phyloP scores from a whole-genome alignment of 1,140 invertebrate species.

The Triops longicaudatus region DNA sequence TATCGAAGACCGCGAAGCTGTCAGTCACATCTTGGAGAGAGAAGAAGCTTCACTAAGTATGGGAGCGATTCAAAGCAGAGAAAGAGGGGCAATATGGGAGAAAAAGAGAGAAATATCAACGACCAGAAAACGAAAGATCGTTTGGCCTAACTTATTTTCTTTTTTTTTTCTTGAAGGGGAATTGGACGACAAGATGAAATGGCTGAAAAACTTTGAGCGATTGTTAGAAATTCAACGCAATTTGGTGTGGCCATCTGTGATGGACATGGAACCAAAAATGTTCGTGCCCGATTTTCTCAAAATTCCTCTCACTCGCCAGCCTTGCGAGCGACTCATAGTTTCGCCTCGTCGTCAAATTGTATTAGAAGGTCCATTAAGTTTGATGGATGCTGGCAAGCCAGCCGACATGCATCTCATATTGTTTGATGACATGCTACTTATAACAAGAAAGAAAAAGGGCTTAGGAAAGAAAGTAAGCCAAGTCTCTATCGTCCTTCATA shows the following conservation, averaged over 20 bases:
- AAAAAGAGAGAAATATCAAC: too few species aligned
- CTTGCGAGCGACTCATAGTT: constrained; percentile 58
- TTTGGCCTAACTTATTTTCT: neutral
- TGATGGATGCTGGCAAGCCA: constrained; percentile 50
- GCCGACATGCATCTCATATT: constrained; percentile 55
- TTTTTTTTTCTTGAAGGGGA: constrained; percentile 43
- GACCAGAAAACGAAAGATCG: neutral
- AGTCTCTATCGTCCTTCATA: neutral
- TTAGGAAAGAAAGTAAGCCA: constrained; percentile 47
- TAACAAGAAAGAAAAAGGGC: constrained; percentile 55
- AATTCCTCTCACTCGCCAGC: constrained; percentile 49
- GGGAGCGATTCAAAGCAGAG: constrained; percentile 32
- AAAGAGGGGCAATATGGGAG: neutral
- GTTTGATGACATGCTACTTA: constrained; percentile 61
- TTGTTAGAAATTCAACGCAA: constrained; percentile 58
- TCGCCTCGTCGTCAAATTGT: constrained; percentile 53
- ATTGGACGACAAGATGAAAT: constrained; percentile 62
- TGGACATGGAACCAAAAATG: constrained; percentile 54
- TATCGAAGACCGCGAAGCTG: constrained; percentile 44
- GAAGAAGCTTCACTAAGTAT: constrained; percentile 55
- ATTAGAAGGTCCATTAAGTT: constrained; percentile 51
- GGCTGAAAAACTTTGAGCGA: constrained; percentile 62
- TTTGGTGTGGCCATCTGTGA: constrained; percentile 56
- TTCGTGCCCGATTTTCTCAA: constrained; percentile 53
- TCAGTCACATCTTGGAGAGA: constrained; percentile 50